Evolutionary conservation across 2,797 vertebrate genomes (phyloP).

Genomic region (Siniperca undulata): DNA sequence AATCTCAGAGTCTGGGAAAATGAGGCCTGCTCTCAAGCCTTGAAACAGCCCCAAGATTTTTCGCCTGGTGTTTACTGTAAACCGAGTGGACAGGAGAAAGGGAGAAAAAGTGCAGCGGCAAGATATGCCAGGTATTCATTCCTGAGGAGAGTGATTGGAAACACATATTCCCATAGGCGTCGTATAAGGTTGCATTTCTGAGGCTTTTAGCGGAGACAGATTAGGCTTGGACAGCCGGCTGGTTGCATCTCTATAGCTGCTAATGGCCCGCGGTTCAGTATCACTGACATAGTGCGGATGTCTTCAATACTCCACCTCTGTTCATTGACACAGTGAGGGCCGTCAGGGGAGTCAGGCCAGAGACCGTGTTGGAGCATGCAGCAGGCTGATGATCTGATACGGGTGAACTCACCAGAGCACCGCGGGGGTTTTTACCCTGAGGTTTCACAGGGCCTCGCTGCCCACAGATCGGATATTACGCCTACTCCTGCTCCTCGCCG

Average conservation of each 20-base stretch:
- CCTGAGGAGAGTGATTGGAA: conserved; percentile 68
- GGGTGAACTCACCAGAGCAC: conserved; percentile 28
- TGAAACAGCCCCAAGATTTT: conserved; percentile 42
- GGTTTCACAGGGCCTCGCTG: conserved; percentile 16
- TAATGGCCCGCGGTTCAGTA: conserved; percentile 71
- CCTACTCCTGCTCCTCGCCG: not conserved
- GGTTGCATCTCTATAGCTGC: conserved; percentile 57
- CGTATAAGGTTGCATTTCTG: conserved; percentile 70
- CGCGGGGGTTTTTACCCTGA: conserved; percentile 4
- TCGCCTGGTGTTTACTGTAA: conserved; percentile 74
- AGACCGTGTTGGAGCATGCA: conserved; percentile 44
- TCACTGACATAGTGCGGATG: conserved; percentile 76
- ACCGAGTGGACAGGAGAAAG: conserved; percentile 63
- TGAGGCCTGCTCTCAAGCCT: conserved; percentile 49
- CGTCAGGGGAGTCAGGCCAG: conserved; percentile 29
- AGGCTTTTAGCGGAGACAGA: conserved; percentile 71
- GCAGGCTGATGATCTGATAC: conserved; percentile 54
- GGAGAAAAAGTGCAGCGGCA: conserved; percentile 24
- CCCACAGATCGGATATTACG: conserved; percentile 43
- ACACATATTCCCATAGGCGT: conserved; percentile 68
- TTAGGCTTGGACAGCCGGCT: conserved; percentile 48
- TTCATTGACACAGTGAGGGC: conserved; percentile 64
- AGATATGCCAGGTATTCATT: conserved; percentile 76
- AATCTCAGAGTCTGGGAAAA: conserved; percentile 72
- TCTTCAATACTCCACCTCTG: conserved; percentile 74